phyloP scores from a whole-genome alignment of 2,797 vertebrate genomes.

The Morus bassanus region DNA sequence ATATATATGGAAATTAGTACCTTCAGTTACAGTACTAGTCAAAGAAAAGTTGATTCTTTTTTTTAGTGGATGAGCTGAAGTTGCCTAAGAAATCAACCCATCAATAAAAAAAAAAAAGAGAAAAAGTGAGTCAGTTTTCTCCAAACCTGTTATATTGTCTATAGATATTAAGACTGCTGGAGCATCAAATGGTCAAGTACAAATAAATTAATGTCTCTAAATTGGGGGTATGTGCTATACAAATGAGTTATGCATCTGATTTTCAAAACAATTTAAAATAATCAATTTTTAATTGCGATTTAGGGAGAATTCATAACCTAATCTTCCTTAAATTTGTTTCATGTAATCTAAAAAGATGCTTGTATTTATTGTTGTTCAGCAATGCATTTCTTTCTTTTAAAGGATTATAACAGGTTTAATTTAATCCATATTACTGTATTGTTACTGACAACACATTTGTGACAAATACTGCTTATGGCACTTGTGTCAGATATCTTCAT shows the following conservation, averaged over 20 bases:
- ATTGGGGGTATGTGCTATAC: not conserved
- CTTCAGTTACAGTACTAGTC: not conserved
- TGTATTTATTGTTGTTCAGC: not conserved
- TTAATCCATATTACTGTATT: not conserved
- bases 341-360: not conserved
- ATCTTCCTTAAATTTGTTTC: not conserved
- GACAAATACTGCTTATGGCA: not conserved
- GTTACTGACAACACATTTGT: not conserved
- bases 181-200: not conserved
- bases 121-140: not conserved
- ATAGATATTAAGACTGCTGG: not conserved
- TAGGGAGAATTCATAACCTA: not conserved
- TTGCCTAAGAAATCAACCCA: not conserved
- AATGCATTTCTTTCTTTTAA: not conserved
- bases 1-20: not conserved
- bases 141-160: not conserved
- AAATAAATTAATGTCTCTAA: not conserved
- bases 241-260: not conserved
- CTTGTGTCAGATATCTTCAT: not conserved
- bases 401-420: not conserved
- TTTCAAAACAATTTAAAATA: not conserved
- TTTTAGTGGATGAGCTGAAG: not conserved
- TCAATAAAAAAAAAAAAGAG: not conserved
- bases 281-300: not conserved
- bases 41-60: not conserved